Evolutionary conservation across 2,888 invertebrate species (phyloP).

Genomic region (Scaptomyza parva): DNA sequence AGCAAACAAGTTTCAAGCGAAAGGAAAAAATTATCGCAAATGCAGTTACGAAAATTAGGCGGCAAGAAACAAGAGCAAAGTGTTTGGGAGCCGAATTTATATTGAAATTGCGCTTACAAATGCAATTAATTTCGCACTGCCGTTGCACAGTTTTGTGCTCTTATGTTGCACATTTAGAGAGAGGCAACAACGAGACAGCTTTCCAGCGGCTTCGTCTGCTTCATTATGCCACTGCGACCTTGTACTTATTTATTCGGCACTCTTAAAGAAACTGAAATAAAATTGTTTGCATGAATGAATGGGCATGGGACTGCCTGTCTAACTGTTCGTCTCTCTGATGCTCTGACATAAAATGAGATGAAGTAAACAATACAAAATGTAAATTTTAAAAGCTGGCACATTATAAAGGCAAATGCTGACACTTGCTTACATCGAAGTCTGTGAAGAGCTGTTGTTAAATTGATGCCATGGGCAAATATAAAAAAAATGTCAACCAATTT

Average conservation of each 20-base stretch:
- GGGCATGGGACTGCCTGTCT: constrained; percentile 39
- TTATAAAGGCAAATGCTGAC: constrained; percentile 61
- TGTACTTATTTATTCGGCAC: constrained; percentile 74
- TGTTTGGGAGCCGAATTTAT: constrained; percentile 43
- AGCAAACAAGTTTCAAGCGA: constrained; percentile 68
- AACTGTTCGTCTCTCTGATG: constrained; percentile 12
- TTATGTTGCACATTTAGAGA: constrained; percentile 13
- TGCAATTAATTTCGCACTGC: constrained; percentile 59
- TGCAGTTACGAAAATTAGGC: constrained; percentile 49
- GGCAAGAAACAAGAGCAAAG: constrained; percentile 5
- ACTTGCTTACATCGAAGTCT: constrained; percentile 41
- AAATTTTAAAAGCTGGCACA: constrained; percentile 62
- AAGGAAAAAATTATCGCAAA: constrained; percentile 68
- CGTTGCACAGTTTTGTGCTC: constrained; percentile 16
- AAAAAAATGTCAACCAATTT: constrained; percentile 71
- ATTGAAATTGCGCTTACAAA: constrained; percentile 52
- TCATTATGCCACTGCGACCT: constrained; percentile 62
- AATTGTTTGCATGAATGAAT: constrained; percentile 64
- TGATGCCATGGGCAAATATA: constrained; percentile 66
- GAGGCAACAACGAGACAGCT: constrained; percentile 39
- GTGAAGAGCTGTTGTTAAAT: constrained; percentile 41
- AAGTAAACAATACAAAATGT: constrained; percentile 55
- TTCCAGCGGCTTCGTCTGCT: constrained; percentile 58
- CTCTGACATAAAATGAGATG: constrained; percentile 56
- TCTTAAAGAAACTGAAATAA: constrained; percentile 56